A percentile compares a stretch with the other conserved stretches of the same genome.
Evolutionary conservation across 2,113 vertebrate species (phyloP).

Genomic region (Bubo bubo): DNA sequence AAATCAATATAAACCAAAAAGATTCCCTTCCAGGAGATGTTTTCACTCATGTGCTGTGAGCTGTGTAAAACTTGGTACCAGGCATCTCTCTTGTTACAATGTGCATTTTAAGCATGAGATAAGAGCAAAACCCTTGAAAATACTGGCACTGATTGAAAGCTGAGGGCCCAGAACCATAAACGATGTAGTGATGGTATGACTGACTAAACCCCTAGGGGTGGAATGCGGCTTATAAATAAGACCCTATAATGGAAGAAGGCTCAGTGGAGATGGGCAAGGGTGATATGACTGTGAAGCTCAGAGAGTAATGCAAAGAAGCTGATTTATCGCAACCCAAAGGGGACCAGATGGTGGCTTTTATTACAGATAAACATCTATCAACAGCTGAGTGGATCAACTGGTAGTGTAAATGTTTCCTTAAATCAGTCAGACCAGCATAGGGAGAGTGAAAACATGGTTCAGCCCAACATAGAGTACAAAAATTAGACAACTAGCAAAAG

Average conservation of each 20-base stretch:
- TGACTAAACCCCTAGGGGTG: not conserved
- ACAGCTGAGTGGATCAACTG: not conserved
- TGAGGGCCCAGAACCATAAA: not conserved
- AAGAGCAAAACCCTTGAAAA: not conserved
- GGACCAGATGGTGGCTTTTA: not conserved
- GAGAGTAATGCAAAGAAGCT: not conserved
- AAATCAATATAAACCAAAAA: not conserved
- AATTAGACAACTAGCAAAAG: not conserved
- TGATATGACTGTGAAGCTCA: not conserved
- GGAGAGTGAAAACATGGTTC: not conserved
- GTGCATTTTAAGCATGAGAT: not conserved
- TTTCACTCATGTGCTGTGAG: not conserved
- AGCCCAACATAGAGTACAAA: not conserved
- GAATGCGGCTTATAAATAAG: not conserved
- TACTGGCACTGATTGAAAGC: not conserved
- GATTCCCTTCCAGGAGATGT: not conserved
- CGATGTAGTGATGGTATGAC: not conserved
- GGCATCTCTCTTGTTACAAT: not conserved
- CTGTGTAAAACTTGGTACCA: not conserved
- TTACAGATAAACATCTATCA: not conserved
- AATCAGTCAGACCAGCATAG: not conserved
- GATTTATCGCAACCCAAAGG: not conserved
- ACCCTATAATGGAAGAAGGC: not conserved
- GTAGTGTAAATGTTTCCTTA: not conserved
- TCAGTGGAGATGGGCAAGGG: not conserved